Conservation (phyloP, 2,888 invertebrate species). For the Eumerus sabulonum region DNA sequence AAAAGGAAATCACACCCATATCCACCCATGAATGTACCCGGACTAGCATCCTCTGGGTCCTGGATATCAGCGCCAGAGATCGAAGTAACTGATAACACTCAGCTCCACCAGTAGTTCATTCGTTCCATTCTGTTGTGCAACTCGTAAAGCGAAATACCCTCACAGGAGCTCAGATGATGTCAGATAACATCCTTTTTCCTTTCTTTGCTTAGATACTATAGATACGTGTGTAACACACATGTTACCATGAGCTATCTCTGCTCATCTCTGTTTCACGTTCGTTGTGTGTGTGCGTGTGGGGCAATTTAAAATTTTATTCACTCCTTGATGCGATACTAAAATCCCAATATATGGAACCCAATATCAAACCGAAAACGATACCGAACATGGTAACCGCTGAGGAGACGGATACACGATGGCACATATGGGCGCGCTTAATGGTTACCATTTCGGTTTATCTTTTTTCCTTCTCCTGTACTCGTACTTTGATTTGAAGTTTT, state of each 20-base stretch:
- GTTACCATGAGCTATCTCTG: conserved; percentile 24
- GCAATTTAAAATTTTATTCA: conserved; percentile 68
- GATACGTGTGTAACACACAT: neutral
- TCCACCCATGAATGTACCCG: conserved; percentile 7
- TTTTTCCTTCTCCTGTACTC: conserved; percentile 1
- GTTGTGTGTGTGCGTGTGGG: conserved; percentile 50
- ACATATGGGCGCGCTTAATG: conserved; percentile 54
- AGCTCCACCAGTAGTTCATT: conserved; percentile 29
- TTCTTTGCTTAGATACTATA: conserved; percentile 21
- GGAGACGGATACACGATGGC: conserved; percentile 31
- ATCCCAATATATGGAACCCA: conserved; percentile 62
- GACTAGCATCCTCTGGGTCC: conserved; percentile 1
- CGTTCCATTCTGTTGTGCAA: conserved; percentile 14
- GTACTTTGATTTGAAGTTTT: conserved; percentile 36
- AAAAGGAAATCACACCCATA: conserved; percentile 40
- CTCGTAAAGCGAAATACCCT: conserved; percentile 19
- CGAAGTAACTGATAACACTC: conserved; percentile 54
- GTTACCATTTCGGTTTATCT: conserved; percentile 64
- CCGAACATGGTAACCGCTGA: conserved; percentile 66
- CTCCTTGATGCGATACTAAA: conserved; percentile 67
- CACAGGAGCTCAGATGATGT: conserved; percentile 38
- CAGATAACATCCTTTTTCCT: conserved; percentile 32
- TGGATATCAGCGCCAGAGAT: conserved; percentile 51
- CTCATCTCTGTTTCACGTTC: conserved; percentile 50
- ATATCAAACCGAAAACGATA: conserved; percentile 68